A percentile compares a stretch with the other conserved stretches of the same genome.
Conservation (phyloP, 37 sponge, comb jelly and placozoan genomes). For the Aphrocallistes beatrix region DNA sequence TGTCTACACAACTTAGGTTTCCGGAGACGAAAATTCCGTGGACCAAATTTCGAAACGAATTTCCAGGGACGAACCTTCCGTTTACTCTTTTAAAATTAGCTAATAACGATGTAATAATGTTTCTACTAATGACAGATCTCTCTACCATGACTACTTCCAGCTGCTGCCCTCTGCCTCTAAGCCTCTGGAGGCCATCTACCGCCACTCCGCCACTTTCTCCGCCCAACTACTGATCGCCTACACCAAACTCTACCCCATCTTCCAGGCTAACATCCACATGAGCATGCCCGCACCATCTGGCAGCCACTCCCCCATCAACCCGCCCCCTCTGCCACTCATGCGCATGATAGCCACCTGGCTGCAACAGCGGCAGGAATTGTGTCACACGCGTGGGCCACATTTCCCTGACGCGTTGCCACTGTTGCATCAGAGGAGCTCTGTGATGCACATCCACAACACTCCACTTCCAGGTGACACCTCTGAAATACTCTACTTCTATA, state of each 20-base stretch:
- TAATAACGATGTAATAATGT: no score
- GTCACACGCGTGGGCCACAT: background rate
- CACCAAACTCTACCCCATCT: background rate
- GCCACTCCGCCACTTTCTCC: background rate
- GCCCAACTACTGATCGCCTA: background rate
- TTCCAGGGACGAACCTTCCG: no score
- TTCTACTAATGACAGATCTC: no score
- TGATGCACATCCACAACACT: background rate
- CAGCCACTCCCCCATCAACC: background rate
- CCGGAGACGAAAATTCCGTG: no score
- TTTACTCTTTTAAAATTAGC: no score
- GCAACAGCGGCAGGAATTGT: background rate
- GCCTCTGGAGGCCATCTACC: background rate
- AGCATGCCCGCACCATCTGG: background rate
- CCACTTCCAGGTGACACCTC: background rate
- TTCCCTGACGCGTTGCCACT: background rate
- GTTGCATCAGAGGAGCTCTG: background rate
- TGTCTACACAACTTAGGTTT: no score
- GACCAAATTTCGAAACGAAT: no score
- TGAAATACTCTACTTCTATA: background rate
- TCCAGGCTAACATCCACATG: background rate
- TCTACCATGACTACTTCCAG: slow-evolving; percentile 16
- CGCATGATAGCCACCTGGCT: slow-evolving; percentile 13
- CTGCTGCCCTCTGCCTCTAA: background rate
- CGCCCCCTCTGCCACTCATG: background rate